Base-by-base conservation (phyloP, 1,140 invertebrate species). In the Drosophila asahinai region DNA sequence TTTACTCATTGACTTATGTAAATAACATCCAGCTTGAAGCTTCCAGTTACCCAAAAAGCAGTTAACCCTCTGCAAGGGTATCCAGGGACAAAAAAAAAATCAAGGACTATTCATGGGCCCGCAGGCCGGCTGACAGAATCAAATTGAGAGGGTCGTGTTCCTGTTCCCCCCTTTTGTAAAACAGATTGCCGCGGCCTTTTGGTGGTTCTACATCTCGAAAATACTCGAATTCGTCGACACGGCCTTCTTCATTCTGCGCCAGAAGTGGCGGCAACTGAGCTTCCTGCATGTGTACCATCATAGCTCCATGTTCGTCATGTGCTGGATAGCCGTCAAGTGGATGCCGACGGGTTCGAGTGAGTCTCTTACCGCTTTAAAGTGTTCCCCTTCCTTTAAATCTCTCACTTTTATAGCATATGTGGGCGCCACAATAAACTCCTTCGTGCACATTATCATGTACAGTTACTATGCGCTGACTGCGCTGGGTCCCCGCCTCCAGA, bases 121-220 rank as follows among this genome's bases (percentile, higher is more conserved):
- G 61, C 61, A 63, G 49, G 25, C 40, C 38, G 25, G 4, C 58
- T 47, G 54, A 42, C 22, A 19, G 62, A 40, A 43, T 64, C 36
- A 58, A 58, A 66, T 60, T 63, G 48, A 54, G 40, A 27, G 59
- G 19, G 45, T 40, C 19, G 14, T 25, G 12, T 45, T 2, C 54
- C 22, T 22, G 22, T 25, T 25, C 57, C 38, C 7, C 52, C 58
- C 25, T 5, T 52, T 62, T 66, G 42, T 70, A 17, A 47, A 71
- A 49, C 93, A 99, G 98, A 98, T 99, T 93, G 97, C 98, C 0
- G 95, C 96, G 83, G 97, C 98, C 1, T 95, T 99, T 17, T 99
- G 98, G 98, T 99, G 97, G 97, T 99, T 99, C 92, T 99, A 98
- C 92, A 96, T 98, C 87, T 98, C 98, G 30, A 99, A 99, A 93